Evolutionary conservation across 1,140 invertebrate genomes (phyloP), one percentile per base, ranked within the genome.

Genomic region (Brachionus plicatilis): DNA sequence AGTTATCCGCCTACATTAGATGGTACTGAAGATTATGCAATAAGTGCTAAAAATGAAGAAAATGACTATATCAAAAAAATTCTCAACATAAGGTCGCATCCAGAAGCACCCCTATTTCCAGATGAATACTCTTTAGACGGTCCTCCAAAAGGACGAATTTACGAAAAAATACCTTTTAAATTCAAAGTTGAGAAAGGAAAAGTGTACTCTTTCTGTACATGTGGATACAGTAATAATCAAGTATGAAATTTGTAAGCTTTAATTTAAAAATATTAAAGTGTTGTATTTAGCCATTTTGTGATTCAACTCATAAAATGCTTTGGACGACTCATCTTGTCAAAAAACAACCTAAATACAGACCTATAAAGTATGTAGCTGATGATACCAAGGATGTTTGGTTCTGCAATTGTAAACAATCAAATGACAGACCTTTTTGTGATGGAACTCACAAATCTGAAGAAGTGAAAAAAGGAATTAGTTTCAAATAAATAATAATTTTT

Each of bases 371-470:
- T 86, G 89, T 91, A 86, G 95, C 97, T 1, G 92, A 93, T 68
- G 93, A 97, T 90, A 94, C 93, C 0, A 96, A 96, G 88, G 94
- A 97, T 14, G 98, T 98, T 88, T 99, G 95, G 95, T 90, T 99
- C 3, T 99, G 97, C 88, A 97, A 97, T 88, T 99, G 97, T 88
- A 99, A 99, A 89, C 96, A 98, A 89, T 97, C 96, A 3, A 92
- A 92, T 60, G 94, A 96, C 87, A 91, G 95, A 86, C 97, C 97
- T 8, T 99, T 98, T 88, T 99, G 97, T 92, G 97, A 99, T 92
- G 97, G 97, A 27, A 94, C 95, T 29, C 97, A 99, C 88, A 94
- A 94, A 89, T 89, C 90, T 76, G 89, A 91, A 79, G 91, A 93
- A 53, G 92, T 95, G 84, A 93, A 94, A 88, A 87, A 85, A 50